phyloP scores from a whole-genome alignment of 2,888 invertebrate species.

The Drosophila bunnanda region DNA sequence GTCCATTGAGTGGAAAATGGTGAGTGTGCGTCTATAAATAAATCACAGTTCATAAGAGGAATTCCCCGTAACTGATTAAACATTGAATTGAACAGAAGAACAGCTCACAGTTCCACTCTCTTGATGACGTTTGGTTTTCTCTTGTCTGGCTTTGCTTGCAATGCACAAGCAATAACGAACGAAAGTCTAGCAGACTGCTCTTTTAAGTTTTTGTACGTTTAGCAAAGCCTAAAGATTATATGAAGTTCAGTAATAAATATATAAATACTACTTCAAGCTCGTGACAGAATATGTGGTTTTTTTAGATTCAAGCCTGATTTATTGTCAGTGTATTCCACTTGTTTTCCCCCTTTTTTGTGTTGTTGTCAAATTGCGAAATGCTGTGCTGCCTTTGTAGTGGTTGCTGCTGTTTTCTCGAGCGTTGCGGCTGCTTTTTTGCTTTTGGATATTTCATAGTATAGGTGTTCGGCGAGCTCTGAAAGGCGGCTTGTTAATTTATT shows the following conservation, averaged over 20 bases:
- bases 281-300: not conserved
- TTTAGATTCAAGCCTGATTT: not conserved
- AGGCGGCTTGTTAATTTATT: slow-evolving; percentile 69
- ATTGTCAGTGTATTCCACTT: slow-evolving; percentile 6
- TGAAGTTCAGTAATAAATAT: not conserved
- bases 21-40: not conserved
- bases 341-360: slow-evolving; percentile 18
- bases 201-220: not conserved
- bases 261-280: not conserved
- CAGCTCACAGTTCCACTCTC: not conserved
- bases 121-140: not conserved
- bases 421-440: slow-evolving; percentile 48
- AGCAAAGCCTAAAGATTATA: not conserved
- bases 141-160: not conserved
- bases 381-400: slow-evolving; percentile 38
- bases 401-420: slow-evolving; percentile 58
- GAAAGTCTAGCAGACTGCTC: too few relatives aligned
- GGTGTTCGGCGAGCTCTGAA: slow-evolving; percentile 36
- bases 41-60: not conserved
- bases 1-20: not conserved
- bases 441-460: slow-evolving; percentile 14
- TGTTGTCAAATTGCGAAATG: slow-evolving; percentile 61
- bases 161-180: not conserved
- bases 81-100: not conserved
- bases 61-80: not conserved